Evolutionary conservation across 2,797 vertebrate species (phyloP), one percentile per base, ranked within the genome.

Genomic region (Cynodonichthys magdalenae): DNA sequence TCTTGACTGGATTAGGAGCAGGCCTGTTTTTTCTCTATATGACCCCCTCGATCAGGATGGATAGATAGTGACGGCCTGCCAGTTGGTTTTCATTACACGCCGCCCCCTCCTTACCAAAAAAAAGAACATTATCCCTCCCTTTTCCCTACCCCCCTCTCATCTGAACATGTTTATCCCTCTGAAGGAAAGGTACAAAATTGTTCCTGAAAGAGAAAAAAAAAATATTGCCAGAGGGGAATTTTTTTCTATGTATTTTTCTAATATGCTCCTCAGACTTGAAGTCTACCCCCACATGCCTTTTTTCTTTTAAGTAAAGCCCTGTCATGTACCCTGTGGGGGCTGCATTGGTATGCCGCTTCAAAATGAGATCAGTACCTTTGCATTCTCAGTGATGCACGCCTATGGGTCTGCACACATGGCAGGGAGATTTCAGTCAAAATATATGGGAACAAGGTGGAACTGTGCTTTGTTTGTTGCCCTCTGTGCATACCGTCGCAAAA

Each of bases 221-320:
- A n/a, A n/a, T n/a, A 75, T 55, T 76, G 87, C 91, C 89, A 42
- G 83, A 90, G 91, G 92, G 55, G 59, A 79, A 70, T 24, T 65
- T 82, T 87, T 84, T 87, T 69, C 84, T 75, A 80, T 91, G 90
- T 90, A 93, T 92, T 94, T 93, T 91, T 93, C 91, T 92, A 93
- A 94, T 94, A 93, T 94, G 93, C 92, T 93, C 90, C 84, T 90
- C 87, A 93, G 92, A 93, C 91, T 92, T 84, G 53, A 75, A 91
- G 90, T 88, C 89, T 92, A 83, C 80, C 76, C 77, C 78, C 71
- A 77, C 78, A 42, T 72, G 83, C 84, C 83, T 81, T 82, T 87
- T 85, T 79, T 54, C 84, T 89, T 89, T 87, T 81, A 93, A 93
- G 91, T 91, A 90, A 91, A 92, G 83, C 82, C 87, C 86, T 90